Percentiles rank a stretch among this genome's conserved stretches.
Conservation (phyloP, 2,888 invertebrate species). For the Creontiades dilutus region DNA sequence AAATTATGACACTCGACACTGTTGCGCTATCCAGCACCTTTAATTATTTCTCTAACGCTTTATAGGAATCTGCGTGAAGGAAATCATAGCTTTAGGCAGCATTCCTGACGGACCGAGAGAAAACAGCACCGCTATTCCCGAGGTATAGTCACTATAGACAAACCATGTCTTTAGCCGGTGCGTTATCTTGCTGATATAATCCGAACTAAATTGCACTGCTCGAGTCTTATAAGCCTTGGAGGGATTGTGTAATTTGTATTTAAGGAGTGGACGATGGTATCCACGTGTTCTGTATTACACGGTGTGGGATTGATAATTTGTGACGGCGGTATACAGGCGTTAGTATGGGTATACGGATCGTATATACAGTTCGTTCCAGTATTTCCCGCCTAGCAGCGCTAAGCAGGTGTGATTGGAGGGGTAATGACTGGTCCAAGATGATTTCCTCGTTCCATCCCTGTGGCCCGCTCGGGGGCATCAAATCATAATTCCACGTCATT, state of each 20-base stretch:
- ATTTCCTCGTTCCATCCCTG: conserved; percentile 45
- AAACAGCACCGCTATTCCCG: conserved; percentile 26
- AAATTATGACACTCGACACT: not conserved
- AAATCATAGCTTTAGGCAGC: not conserved
- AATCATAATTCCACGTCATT: conserved; percentile 71
- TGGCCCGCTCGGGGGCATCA: conserved; percentile 60
- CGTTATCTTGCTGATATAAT: conserved; percentile 35
- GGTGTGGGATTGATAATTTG: conserved; percentile 48
- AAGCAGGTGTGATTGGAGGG: conserved; percentile 70
- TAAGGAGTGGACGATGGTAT: conserved; percentile 29
- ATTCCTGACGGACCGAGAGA: not conserved
- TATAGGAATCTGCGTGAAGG: not conserved
- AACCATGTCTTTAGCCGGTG: conserved; percentile 9
- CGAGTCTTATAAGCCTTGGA: not conserved
- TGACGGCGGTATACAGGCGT: not conserved
- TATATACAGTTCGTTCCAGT: conserved; percentile 23
- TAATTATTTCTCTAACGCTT: not conserved
- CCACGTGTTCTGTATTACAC: conserved; percentile 61
- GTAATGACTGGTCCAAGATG: conserved; percentile 54
- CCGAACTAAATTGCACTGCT: conserved; percentile 17
- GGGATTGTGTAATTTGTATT: conserved; percentile 26
- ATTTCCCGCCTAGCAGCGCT: conserved; percentile 45
- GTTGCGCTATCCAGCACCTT: not conserved
- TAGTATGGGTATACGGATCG: not conserved
- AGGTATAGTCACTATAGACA: not conserved